Evolutionary conservation across 2,888 invertebrate genomes (phyloP), one percentile per base, ranked within the genome.

Genomic region (Asteroscopus sphinx): DNA sequence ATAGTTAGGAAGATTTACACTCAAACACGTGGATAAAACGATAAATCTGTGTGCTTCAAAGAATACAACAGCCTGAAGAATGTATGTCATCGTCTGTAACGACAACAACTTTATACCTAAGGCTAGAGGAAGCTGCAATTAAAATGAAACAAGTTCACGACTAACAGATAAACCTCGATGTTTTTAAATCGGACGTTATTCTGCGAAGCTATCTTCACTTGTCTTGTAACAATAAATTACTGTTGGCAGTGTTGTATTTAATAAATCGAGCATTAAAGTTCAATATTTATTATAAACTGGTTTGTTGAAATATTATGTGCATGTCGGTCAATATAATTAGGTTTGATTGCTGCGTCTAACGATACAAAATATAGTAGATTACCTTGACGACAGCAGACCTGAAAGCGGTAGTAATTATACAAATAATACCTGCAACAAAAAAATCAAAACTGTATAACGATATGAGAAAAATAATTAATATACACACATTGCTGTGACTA

Each of bases 1-100:
- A n/a, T n/a, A n/a, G n/a, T n/a, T n/a, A n/a, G n/a, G n/a, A n/a
- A n/a, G n/a, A n/a, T n/a, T n/a, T n/a, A n/a, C n/a, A n/a, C n/a
- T n/a, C n/a, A n/a, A n/a, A 87, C 90, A 88, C 82, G 73, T 73
- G 65, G 55, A 59, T 65, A 75, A 78, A 78, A 70, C 76, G 74
- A 76, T 70, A 76, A 68, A 73, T 68, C 59, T 74, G 76, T 58
- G 70, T 68, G 64, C 75, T 81, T 86, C 88, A 83, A 81, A 87
- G 86, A 90, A 90, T 88, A 88, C 47, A 66, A 67, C 59, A 59
- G 76, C 71, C 74, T 79, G 77, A 77, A 77, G 81, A 86, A 87
- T 83, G 64, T 85, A 73, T 87, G 88, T 89, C 91, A 87, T 76
- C 79, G 79, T 76, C 77, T 80, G 82, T 82, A 79, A 81, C 42